phyloP scores from a whole-genome alignment of 1,140 invertebrate genomes.

The Oppia nitens region DNA sequence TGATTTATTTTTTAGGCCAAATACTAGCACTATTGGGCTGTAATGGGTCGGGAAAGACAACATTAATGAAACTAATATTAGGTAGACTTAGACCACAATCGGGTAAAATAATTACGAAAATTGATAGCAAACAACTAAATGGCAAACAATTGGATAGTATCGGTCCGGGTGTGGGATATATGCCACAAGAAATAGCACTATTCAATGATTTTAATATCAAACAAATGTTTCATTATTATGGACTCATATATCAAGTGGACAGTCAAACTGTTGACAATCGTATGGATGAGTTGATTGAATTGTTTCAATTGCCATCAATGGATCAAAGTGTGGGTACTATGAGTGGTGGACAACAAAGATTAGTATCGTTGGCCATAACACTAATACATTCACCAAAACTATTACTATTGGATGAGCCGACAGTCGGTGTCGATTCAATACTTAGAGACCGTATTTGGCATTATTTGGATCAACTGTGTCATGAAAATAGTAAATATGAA shows the following conservation, averaged over 20 bases:
- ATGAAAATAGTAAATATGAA: conserved; percentile 7
- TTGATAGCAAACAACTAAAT: background rate
- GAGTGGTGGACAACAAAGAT: conserved; percentile 72
- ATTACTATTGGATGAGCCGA: conserved; percentile 31
- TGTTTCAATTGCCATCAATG: conserved; percentile 15
- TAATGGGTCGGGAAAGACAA: conserved; percentile 42
- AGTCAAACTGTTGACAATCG: conserved; percentile 35
- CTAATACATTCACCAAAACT: conserved; percentile 45
- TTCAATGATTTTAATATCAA: conserved; percentile 84
- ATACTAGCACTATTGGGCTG: conserved; percentile 53
- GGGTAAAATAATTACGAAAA: background rate
- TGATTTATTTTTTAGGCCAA: background rate
- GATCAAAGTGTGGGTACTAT: background rate
- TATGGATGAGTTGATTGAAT: conserved; percentile 48
- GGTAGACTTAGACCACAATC: background rate
- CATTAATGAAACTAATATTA: conserved; percentile 27
- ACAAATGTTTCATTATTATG: conserved; percentile 88
- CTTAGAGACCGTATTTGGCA: conserved; percentile 77
- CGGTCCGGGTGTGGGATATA: conserved; percentile 58
- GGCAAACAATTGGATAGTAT: conserved; percentile 64
- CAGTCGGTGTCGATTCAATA: conserved; percentile 70
- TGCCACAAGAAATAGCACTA: conserved; percentile 75
- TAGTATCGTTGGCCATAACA: conserved; percentile 79
- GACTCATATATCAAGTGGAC: conserved; percentile 78
- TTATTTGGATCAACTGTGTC: conserved; percentile 43